These are phyloP conservation scores for Dallia pectoralis DNA, from an alignment of 2,797 vertebrate species.

Conservation along the genomic window DNA sequence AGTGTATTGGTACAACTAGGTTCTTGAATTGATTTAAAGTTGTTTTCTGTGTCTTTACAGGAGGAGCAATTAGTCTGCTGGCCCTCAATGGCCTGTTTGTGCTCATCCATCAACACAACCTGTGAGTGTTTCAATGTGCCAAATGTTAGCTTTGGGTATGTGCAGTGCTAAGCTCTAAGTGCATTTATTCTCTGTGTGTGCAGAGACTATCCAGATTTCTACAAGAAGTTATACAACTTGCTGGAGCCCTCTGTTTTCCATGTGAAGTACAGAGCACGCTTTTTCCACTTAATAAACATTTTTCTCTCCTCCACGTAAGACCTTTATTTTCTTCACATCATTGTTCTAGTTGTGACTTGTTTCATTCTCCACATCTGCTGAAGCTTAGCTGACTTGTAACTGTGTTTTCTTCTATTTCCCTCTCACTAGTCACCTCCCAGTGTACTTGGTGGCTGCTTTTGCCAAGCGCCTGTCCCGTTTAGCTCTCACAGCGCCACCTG, in stretches of 20 bases:
- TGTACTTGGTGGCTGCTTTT: conserved; percentile 92
- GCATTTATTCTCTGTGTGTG: conserved; percentile 11
- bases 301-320: conserved; percentile 94
- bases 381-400: not conserved
- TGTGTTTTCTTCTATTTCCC: not conserved
- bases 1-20: not conserved
- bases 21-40: not conserved
- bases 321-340: not conserved
- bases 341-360: not conserved
- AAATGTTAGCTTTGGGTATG: not conserved
- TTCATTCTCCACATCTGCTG: not conserved
- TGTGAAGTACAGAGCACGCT: conserved; percentile 89
- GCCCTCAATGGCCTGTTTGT: conserved; percentile 94
- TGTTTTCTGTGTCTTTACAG: conserved; percentile 62
- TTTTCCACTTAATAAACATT: conserved; percentile 82
- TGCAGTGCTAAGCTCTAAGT: not conserved
- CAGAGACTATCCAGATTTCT: conserved; percentile 97
- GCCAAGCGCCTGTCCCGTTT: conserved; percentile 88
- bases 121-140: conserved; percentile 80
- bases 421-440: conserved; percentile 80
- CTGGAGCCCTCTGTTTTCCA: conserved; percentile 92
- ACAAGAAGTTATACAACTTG: conserved; percentile 90
- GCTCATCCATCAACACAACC: conserved; percentile 92
- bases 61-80: conserved; percentile 92
- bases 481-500: conserved; percentile 85